phyloP scores from a whole-genome alignment of 2,888 invertebrate genomes.

The Eupithecia inturbata region DNA sequence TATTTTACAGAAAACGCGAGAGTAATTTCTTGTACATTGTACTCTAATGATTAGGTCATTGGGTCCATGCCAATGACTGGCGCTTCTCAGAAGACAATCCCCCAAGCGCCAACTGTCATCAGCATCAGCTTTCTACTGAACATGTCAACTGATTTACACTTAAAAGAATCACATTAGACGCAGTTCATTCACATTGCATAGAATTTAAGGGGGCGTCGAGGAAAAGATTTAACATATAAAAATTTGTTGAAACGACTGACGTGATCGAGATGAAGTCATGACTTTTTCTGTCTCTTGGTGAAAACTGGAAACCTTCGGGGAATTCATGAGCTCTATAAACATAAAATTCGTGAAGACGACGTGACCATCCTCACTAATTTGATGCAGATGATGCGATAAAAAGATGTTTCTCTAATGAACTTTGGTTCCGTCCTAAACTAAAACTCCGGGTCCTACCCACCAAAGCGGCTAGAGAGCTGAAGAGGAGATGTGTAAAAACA shows the following conservation, averaged over 20 bases:
- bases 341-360: not conserved
- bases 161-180: constrained; percentile 31
- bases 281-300: not conserved
- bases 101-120: constrained; percentile 48
- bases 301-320: not conserved
- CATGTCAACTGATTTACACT: constrained; percentile 43
- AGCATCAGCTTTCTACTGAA: constrained; percentile 48
- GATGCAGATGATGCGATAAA: not conserved
- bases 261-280: constrained; percentile 3
- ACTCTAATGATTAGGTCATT: constrained; percentile 50
- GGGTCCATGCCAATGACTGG: constrained; percentile 61
- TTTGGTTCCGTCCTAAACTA: not conserved
- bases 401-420: not conserved
- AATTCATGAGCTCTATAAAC: not conserved
- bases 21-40: not conserved
- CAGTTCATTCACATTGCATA: constrained; percentile 32
- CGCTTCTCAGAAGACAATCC: constrained; percentile 54
- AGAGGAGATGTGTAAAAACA: not conserved
- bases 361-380: not conserved
- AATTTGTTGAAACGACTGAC: not conserved
- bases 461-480: not conserved
- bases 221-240: not conserved
- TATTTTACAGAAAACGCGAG: not conserved
- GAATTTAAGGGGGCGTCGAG: constrained; percentile 17
- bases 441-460: not conserved